phyloP scores from a whole-genome alignment of 2,888 invertebrate genomes.

The Entomobrya proxima region DNA sequence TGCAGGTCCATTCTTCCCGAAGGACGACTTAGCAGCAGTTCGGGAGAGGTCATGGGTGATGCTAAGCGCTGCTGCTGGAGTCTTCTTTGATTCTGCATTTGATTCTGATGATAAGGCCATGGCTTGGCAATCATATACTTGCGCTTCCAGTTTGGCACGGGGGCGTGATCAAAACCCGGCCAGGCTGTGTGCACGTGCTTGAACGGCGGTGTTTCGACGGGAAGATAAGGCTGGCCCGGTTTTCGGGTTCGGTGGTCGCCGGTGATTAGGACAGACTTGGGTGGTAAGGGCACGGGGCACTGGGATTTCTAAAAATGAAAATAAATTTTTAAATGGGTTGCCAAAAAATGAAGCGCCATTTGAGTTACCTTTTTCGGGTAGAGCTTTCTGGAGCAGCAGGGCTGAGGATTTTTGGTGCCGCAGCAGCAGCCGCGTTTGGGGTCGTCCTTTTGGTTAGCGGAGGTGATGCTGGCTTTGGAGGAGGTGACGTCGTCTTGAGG shows the following conservation, averaged over 20 bases:
- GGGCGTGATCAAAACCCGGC: constrained; percentile 53
- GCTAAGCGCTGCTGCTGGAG: too few species aligned
- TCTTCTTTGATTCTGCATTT: too few species aligned
- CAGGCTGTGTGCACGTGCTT: constrained; percentile 38
- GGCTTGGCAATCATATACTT: constrained; percentile 50
- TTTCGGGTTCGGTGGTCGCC: background rate
- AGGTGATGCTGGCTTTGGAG: background rate
- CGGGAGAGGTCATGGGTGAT: too few species aligned
- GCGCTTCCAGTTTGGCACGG: constrained; percentile 34
- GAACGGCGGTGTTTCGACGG: constrained; percentile 26
- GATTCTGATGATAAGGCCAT: constrained; percentile 1
- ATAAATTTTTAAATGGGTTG: background rate
- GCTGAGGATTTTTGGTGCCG: background rate
- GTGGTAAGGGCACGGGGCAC: background rate
- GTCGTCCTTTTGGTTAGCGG: background rate
- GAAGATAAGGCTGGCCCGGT: background rate
- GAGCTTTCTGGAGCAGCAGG: background rate
- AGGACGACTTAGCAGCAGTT: too few species aligned
- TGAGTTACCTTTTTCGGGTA: background rate
- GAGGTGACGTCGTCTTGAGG: background rate
- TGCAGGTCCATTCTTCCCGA: too few species aligned
- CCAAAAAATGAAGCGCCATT: background rate
- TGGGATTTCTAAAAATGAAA: background rate
- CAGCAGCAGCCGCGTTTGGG: background rate
- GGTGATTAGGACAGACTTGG: background rate